Evolutionary conservation across 23 tunicate species (phyloP), one percentile per base, ranked within the genome.

Genomic region (Halocynthia aurantium): DNA sequence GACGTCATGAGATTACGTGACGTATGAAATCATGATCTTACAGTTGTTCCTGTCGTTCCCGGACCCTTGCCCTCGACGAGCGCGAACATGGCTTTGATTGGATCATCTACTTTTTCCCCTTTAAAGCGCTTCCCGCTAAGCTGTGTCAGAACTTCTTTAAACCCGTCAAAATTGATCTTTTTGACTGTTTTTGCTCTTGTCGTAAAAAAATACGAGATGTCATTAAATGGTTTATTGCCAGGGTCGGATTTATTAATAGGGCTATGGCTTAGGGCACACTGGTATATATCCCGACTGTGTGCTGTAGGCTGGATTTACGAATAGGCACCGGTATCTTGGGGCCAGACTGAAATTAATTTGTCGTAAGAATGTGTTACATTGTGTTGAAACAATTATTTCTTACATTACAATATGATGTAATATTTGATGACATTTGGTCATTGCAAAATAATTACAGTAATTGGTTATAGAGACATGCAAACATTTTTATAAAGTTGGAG

Each of bases 111-210:
- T 19, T 67, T 6, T 8, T 7, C 5, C 44, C 15, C 62, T 10
- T 55, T 63, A 67, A 65, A 83, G 22, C 76, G 44, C 51, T 83
- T 83, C 68, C 2, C 55, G 53, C 77, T 76, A 6, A 83, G 40
- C 51, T 75, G 76, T 10, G 1, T 66, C 82, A 83, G 13, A 12
- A 71, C 54, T 10, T 22, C 54, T 10, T 53, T 11, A 66, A 83
- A 83, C 52, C 77, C 82, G 15, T 77, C 67, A 40, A 76, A 83
- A 0, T 76, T 77, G 55, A 83, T 63, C 44, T 54, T 50, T 50
- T 71, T 72, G 31, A 63, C 67, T 0, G 73, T 64, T 62, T 82
- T 82, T 0, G 85, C 55, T 55, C 85, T 81, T 57, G 5, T 17
- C n/a, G 20, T 70, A 80, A 51, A 61, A 63, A 56, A 72, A 68